Percentiles rank a stretch among this genome's conserved stretches.
phyloP scores from a whole-genome alignment of 1,140 invertebrate genomes.

The Apis cerana region DNA sequence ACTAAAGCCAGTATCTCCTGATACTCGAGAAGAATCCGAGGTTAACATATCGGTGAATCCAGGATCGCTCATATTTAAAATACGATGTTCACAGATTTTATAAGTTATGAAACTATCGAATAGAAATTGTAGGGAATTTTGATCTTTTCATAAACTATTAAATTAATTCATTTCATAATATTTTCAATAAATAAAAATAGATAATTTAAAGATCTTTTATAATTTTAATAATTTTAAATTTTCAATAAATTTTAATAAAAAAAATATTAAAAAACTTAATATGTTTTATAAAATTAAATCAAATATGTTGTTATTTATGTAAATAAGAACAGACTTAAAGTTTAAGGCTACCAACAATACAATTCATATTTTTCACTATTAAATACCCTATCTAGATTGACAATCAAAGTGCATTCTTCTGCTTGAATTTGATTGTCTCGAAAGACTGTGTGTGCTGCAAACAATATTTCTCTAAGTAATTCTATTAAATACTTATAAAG shows the following conservation, averaged over 20 bases:
- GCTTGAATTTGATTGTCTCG: constrained; percentile 40
- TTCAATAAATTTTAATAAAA: neutral
- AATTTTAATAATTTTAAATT: neutral
- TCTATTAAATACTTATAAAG: neutral
- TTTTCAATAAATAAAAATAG: neutral
- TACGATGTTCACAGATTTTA: neutral
- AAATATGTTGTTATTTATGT: neutral
- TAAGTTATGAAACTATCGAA: neutral
- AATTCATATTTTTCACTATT: neutral
- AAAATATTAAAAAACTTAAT: neutral
- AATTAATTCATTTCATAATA: neutral
- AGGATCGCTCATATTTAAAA: constrained; percentile 51
- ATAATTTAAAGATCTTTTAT: neutral
- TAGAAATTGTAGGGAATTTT: neutral
- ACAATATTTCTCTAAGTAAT: constrained; percentile 11
- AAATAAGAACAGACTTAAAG: neutral
- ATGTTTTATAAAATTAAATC: neutral
- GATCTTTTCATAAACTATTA: neutral
- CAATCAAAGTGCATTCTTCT: constrained; percentile 22
- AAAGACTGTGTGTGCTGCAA: neutral
- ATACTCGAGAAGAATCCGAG: constrained; percentile 41
- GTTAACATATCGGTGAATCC: constrained; percentile 37
- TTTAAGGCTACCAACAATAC: neutral
- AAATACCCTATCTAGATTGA: constrained; percentile 28
- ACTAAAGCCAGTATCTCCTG: constrained; percentile 86